phyloP scores from a whole-genome alignment of 2,113 vertebrate genomes.

The Phasianus colchicus region DNA sequence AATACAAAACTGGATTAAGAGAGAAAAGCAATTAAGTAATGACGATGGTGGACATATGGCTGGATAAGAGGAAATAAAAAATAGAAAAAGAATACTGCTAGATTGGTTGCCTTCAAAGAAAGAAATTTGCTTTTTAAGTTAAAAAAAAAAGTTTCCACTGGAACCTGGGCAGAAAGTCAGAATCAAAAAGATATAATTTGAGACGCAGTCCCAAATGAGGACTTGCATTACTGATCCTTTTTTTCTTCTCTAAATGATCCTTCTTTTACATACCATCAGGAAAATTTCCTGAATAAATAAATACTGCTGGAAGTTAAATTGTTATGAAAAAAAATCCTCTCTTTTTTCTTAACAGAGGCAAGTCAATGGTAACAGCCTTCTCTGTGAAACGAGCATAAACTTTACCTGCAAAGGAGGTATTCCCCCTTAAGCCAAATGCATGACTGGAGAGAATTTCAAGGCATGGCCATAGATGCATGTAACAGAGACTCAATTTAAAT shows the following conservation, averaged over 20 bases:
- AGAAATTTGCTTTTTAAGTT: slow-evolving; percentile 49
- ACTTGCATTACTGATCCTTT: slow-evolving; percentile 51
- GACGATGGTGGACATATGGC: not conserved
- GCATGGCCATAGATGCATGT: not conserved
- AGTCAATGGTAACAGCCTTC: not conserved
- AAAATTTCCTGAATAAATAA: slow-evolving; percentile 60
- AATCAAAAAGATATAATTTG: slow-evolving; percentile 68
- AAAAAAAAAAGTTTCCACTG: slow-evolving; percentile 60
- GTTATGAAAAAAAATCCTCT: not conserved
- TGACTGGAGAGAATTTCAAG: not conserved
- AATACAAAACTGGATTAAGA: not conserved
- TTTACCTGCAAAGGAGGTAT: not conserved
- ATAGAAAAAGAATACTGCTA: not conserved
- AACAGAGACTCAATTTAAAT: not conserved
- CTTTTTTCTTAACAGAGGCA: not conserved
- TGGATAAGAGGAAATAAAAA: not conserved
- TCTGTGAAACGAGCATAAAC: not conserved
- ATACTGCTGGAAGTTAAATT: slow-evolving; percentile 26
- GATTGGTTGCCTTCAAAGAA: slow-evolving; percentile 47
- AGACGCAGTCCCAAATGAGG: slow-evolving; percentile 62
- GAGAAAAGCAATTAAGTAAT: not conserved
- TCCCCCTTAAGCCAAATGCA: accelerated
- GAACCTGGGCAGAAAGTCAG: slow-evolving; percentile 73
- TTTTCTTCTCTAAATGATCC: not conserved
- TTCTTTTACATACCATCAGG: slow-evolving; percentile 56